These are phyloP conservation scores for Indicator indicator DNA, from an alignment of 2,113 vertebrate species.

Conservation along the genomic window DNA sequence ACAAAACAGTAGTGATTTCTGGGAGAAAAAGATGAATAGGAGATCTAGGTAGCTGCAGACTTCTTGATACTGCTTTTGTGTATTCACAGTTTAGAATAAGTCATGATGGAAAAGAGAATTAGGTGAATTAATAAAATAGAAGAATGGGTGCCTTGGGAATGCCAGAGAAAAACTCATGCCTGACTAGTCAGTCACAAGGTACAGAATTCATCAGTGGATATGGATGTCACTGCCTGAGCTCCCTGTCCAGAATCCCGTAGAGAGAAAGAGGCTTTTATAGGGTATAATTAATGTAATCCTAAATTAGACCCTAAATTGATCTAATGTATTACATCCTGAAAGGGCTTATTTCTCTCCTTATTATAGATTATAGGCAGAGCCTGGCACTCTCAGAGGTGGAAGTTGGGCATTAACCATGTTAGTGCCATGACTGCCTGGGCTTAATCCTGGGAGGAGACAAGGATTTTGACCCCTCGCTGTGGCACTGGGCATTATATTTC, in stretches of 20 bases:
- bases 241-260: not conserved
- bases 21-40: slow-evolving; percentile 5
- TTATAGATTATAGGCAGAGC: not conserved
- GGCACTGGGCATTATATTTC: not conserved
- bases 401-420: not conserved
- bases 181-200: not conserved
- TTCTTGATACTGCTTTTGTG: not conserved
- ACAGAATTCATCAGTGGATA: not conserved
- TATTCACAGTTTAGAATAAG: slow-evolving; percentile 1
- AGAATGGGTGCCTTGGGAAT: not conserved
- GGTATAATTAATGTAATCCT: slow-evolving; percentile 43
- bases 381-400: not conserved
- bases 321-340: not conserved
- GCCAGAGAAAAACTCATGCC: not conserved
- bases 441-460: not conserved
- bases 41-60: not conserved
- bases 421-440: not conserved
- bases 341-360: slow-evolving; percentile 9
- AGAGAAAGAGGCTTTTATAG: slow-evolving; percentile 9
- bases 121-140: not conserved
- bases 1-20: not conserved
- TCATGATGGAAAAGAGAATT: not conserved
- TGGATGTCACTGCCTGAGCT: not conserved
- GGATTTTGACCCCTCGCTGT: not conserved
- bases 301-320: slow-evolving; percentile 47